These are phyloP conservation scores for Plumapathes pennacea DNA, from an alignment of 92 coral and sea anemone species.

Conservation along the genomic window DNA sequence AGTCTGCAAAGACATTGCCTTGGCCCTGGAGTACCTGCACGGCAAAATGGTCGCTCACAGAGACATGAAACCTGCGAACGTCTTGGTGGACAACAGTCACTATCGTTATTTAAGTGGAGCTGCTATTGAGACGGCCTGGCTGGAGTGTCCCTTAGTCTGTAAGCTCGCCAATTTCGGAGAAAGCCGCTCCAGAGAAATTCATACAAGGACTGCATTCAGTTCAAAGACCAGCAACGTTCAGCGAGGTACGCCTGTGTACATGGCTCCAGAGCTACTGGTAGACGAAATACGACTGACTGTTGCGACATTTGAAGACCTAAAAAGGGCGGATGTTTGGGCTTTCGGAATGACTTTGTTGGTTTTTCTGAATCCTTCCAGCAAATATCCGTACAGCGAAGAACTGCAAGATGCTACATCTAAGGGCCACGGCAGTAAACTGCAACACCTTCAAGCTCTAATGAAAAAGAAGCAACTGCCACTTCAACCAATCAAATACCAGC, in stretches of 20 bases:
- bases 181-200: too few species aligned
- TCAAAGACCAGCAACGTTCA: too few species aligned
- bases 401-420: not conserved
- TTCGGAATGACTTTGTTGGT: conserved; percentile 25
- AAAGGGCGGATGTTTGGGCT: conserved; percentile 22
- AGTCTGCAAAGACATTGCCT: too few species aligned
- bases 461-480: conserved; percentile 2
- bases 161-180: too few species aligned
- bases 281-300: not conserved
- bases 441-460: not conserved
- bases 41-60: too few species aligned
- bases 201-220: too few species aligned
- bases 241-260: conserved; percentile 40
- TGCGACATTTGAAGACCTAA: not conserved
- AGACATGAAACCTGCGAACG: too few species aligned
- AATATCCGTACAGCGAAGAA: conserved; percentile 4
- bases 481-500: conserved; percentile 7
- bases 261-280: conserved; percentile 18
- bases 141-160: too few species aligned
- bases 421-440: conserved; percentile 3
- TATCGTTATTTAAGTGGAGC: too few species aligned
- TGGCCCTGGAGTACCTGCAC: too few species aligned
- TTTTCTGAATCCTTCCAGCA: conserved; percentile 4
- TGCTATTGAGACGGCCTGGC: too few species aligned
- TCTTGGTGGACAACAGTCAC: too few species aligned